Percentiles rank a stretch among this genome's conserved stretches.
These are phyloP conservation scores for Drosophila rubida DNA, from an alignment of 2,888 invertebrate species.

Conservation along the genomic window DNA sequence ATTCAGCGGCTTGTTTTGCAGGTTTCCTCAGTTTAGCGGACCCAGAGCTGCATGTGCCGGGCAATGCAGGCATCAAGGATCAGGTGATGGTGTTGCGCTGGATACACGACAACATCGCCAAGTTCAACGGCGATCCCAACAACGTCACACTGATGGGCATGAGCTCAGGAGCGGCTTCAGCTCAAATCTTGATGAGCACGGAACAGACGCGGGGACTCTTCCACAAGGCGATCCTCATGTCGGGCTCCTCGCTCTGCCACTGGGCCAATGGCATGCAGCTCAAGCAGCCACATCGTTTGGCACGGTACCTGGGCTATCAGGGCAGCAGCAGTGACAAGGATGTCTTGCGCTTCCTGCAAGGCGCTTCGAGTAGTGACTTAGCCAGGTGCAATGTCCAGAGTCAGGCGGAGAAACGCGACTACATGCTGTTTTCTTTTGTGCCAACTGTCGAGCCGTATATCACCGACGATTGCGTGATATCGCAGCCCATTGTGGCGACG, in stretches of 20 bases:
- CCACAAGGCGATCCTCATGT: constrained; percentile 7
- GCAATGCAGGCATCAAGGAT: constrained; percentile 84
- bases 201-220: background rate
- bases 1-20: background rate
- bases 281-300: background rate
- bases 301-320: constrained; percentile 3
- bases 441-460: constrained; percentile 9
- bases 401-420: background rate
- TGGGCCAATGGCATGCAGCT: background rate
- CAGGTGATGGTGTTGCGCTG: background rate
- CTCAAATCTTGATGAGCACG: background rate
- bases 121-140: constrained; percentile 11
- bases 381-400: background rate
- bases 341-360: background rate
- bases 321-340: constrained; percentile 5
- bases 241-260: constrained; percentile 1
- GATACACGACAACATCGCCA: background rate
- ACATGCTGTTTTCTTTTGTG: background rate
- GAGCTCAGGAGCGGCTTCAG: constrained; percentile 2
- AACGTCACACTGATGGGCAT: constrained; percentile 8
- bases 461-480: background rate
- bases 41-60: constrained; percentile 83
- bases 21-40: constrained; percentile 10
- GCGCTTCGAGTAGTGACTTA: background rate
- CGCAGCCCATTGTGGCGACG: background rate